Conservation (phyloP, 2,888 invertebrate genomes). For the Noctua janthina region DNA sequence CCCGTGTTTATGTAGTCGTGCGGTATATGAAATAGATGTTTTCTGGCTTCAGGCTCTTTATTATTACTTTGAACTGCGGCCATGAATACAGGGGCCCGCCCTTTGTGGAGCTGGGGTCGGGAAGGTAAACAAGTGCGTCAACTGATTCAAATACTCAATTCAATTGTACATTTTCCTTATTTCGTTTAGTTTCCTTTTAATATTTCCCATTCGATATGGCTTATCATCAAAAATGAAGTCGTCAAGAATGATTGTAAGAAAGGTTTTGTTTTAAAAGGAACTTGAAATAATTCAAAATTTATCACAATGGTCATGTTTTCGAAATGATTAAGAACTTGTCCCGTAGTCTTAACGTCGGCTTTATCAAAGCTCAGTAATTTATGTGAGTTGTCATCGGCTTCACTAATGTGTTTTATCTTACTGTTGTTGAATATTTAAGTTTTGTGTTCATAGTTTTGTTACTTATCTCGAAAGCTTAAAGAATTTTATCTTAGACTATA, state of each 20-base stretch:
- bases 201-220: constrained; percentile 61
- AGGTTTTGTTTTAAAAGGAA: constrained; percentile 54
- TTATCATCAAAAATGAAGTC: constrained; percentile 53
- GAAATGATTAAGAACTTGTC: constrained; percentile 77
- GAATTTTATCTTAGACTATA: constrained; percentile 51
- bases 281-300: constrained; percentile 58
- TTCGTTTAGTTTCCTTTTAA: constrained; percentile 74
- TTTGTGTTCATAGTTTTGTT: constrained; percentile 56
- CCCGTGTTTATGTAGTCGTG: constrained; percentile 84
- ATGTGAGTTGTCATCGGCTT: constrained; percentile 77
- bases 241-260: constrained; percentile 49
- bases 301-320: constrained; percentile 75
- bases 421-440: constrained; percentile 65
- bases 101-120: constrained; percentile 79
- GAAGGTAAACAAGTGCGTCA: constrained; percentile 86
- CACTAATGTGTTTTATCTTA: constrained; percentile 79
- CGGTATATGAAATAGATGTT: constrained; percentile 88
- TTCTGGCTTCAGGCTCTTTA: constrained; percentile 90
- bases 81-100: constrained; percentile 79
- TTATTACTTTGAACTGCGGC: constrained; percentile 87
- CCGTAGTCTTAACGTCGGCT: constrained; percentile 74
- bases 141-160: constrained; percentile 84
- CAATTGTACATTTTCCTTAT: constrained; percentile 82
- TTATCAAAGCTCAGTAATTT: constrained; percentile 83
- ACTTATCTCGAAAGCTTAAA: constrained; percentile 56